Percentiles rank a stretch among this genome's conserved stretches.
phyloP scores from a whole-genome alignment of 2,797 vertebrate genomes.

The Xiphorhynchus erythropygius region DNA sequence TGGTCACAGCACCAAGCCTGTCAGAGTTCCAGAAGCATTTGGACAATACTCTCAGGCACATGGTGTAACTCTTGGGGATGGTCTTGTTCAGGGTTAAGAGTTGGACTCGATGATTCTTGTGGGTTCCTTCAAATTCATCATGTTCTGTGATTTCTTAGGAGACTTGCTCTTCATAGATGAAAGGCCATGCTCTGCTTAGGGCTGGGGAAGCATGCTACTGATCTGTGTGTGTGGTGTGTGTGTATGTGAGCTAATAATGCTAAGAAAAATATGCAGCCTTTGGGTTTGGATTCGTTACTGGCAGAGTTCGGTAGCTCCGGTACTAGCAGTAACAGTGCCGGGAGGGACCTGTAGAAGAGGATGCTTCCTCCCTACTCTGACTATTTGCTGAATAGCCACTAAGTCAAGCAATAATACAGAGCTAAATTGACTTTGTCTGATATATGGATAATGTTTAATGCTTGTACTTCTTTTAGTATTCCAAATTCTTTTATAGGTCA shows the following conservation, averaged over 20 bases:
- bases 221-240: no score
- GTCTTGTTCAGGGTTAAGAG: background rate
- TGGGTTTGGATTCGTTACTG: background rate
- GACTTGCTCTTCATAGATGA: background rate
- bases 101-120: background rate
- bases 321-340: background rate
- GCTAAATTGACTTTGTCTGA: background rate
- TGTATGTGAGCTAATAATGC: background rate
- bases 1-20: background rate
- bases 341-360: background rate
- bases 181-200: background rate
- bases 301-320: background rate
- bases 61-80: background rate
- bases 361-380: background rate
- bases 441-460: background rate
- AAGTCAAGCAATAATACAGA: background rate
- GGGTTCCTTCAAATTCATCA: background rate
- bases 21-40: background rate
- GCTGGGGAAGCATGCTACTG: background rate
- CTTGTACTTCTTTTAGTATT: background rate
- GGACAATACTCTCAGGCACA: background rate
- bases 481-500: background rate
- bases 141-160: background rate
- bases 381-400: background rate
- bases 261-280: background rate